Evolutionary conservation across 1,140 invertebrate genomes (phyloP).

Genomic region (Thaumetopoea pityocampa): DNA sequence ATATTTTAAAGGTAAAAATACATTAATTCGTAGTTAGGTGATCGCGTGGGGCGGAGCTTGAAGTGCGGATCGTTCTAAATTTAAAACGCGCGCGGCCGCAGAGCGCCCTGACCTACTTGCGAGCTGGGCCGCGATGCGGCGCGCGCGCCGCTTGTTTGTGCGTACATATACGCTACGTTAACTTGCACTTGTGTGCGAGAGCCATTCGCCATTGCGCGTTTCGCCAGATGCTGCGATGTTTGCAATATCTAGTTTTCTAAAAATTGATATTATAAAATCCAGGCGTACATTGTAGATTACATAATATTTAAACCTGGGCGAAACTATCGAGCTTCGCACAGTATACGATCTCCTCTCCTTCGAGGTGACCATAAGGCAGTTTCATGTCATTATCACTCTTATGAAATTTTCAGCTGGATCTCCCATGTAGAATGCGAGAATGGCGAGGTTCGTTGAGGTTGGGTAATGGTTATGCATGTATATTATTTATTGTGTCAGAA

Average conservation of each 20-base stretch:
- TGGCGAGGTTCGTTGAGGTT: too few species aligned
- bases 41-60: slow-evolving; percentile 63
- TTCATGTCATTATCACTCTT: too few species aligned
- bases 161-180: slow-evolving; percentile 51
- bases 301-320: not conserved
- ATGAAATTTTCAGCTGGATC: too few species aligned
- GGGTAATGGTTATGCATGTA: too few species aligned
- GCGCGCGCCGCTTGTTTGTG: slow-evolving; percentile 57
- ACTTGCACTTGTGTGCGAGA: slow-evolving; percentile 49
- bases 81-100: slow-evolving; percentile 72
- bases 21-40: slow-evolving; percentile 49
- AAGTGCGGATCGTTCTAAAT: slow-evolving; percentile 72
- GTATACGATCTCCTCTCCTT: too few species aligned
- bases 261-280: slow-evolving; percentile 32
- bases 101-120: slow-evolving; percentile 72
- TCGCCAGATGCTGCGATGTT: slow-evolving; percentile 69
- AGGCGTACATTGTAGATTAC: slow-evolving; percentile 1
- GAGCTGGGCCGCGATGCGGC: slow-evolving; percentile 71
- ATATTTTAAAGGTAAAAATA: slow-evolving; percentile 36
- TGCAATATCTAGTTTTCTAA: slow-evolving; percentile 61
- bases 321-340: too few species aligned
- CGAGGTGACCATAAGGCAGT: too few species aligned
- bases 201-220: slow-evolving; percentile 61
- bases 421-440: too few species aligned
- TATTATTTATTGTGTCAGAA: too few species aligned